Evolutionary conservation across 2,888 invertebrate species (phyloP).

Genomic region (Incurvaria masculella): DNA sequence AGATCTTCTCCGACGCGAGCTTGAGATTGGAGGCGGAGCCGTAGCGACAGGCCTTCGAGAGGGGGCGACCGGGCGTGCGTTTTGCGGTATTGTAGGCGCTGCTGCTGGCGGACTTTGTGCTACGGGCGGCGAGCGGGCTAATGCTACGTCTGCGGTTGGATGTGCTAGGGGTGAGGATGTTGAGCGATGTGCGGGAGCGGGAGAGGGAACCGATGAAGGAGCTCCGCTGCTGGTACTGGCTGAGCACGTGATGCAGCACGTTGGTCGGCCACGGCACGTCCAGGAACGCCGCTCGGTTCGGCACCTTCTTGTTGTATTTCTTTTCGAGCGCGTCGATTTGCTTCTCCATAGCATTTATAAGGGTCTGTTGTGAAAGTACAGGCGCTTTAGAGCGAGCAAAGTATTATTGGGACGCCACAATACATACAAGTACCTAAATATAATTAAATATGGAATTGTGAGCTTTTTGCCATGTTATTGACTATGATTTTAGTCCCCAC

Average conservation of each 20-base stretch:
- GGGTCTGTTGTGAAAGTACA: conserved; percentile 29
- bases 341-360: conserved; percentile 33
- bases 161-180: conserved; percentile 31
- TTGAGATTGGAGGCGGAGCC: conserved; percentile 43
- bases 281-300: conserved; percentile 30
- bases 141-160: conserved; percentile 33
- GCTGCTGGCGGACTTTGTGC: conserved; percentile 28
- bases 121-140: conserved; percentile 26
- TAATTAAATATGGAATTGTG: not conserved
- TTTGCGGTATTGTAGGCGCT: conserved; percentile 30
- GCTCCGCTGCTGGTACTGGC: conserved; percentile 36
- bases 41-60: conserved; percentile 32
- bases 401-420: conserved; percentile 25
- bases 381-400: conserved; percentile 18
- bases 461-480: not conserved
- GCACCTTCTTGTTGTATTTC: conserved; percentile 38
- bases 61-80: conserved; percentile 22
- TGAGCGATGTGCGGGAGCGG: conserved; percentile 54
- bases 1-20: conserved; percentile 42
- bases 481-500: not conserved
- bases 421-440: conserved; percentile 15
- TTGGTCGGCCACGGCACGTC: conserved; percentile 46
- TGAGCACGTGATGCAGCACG: conserved; percentile 39
- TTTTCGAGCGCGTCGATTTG: conserved; percentile 47
- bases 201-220: conserved; percentile 54